Percentiles rank a stretch among this genome's conserved stretches.
Evolutionary conservation across 2,113 vertebrate genomes (phyloP).

Genomic region (Centrocercus urophasianus): DNA sequence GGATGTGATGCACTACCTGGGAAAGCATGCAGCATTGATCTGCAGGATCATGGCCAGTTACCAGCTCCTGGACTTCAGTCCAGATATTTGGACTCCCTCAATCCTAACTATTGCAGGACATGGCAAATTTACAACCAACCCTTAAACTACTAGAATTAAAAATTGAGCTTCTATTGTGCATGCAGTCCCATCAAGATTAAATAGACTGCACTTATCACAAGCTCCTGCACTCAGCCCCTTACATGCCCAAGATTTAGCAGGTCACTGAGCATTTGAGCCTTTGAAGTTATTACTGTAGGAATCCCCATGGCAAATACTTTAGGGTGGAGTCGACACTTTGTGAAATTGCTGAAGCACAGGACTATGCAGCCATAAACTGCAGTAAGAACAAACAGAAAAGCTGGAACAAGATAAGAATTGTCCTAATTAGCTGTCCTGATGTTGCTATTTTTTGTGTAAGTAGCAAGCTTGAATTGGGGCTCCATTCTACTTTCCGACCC

Average conservation of each 20-base stretch:
- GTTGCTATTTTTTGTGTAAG: not conserved
- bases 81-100: not conserved
- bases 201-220: not conserved
- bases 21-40: not conserved
- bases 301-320: not conserved
- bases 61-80: not conserved
- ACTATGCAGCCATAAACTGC: not conserved
- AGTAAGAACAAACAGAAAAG: not conserved
- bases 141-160: not conserved
- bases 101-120: not conserved
- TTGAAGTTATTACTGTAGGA: not conserved
- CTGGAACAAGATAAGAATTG: not conserved
- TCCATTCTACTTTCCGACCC: not conserved
- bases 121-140: not conserved
- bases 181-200: not conserved
- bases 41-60: not conserved
- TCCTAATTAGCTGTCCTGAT: not conserved
- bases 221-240: not conserved
- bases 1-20: not conserved
- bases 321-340: not conserved
- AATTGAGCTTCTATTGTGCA: not conserved
- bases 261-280: not conserved
- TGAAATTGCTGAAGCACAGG: not conserved
- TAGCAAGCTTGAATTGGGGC: fast-evolving
- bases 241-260: not conserved